Conservation (phyloP, 2,797 vertebrate species). For the Paguma larvata region DNA sequence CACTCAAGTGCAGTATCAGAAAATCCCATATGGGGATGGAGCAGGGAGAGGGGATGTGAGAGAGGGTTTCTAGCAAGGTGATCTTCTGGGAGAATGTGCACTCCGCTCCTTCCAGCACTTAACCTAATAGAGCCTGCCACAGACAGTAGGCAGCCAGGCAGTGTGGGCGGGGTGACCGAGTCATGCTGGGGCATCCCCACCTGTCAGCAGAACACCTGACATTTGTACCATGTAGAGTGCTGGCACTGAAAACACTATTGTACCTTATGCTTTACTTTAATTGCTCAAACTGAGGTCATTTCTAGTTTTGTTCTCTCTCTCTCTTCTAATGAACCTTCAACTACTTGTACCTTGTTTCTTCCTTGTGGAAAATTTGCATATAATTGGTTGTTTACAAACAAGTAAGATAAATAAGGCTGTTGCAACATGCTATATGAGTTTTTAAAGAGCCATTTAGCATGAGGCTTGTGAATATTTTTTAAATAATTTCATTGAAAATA, state of each 20-base stretch:
- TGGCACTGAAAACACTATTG: background rate
- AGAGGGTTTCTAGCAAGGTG: background rate
- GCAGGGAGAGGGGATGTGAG: accelerated
- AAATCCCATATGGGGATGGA: background rate
- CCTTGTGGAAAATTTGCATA: background rate
- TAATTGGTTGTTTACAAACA: slow-evolving; percentile 34
- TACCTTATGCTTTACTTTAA: slow-evolving; percentile 8
- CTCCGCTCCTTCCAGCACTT: background rate
- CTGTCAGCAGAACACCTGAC: background rate
- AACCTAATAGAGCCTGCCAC: background rate
- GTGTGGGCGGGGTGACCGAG: background rate
- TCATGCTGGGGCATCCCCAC: background rate
- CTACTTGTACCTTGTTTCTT: slow-evolving; percentile 36
- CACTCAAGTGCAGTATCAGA: background rate
- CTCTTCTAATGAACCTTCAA: slow-evolving; percentile 21
- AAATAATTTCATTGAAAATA: slow-evolving; percentile 50
- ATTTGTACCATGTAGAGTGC: background rate
- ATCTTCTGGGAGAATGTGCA: background rate
- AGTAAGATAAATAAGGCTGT: background rate
- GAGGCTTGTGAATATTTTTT: slow-evolving; percentile 51
- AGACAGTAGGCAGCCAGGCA: background rate
- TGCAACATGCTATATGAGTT: background rate
- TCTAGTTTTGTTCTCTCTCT: background rate
- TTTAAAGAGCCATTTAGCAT: slow-evolving; percentile 51
- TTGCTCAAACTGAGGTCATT: background rate